Percentiles rank a stretch among this genome's conserved stretches.
These are phyloP conservation scores for Cossypha polioptera DNA, from an alignment of 2,797 vertebrate genomes.

Conservation along the genomic window DNA sequence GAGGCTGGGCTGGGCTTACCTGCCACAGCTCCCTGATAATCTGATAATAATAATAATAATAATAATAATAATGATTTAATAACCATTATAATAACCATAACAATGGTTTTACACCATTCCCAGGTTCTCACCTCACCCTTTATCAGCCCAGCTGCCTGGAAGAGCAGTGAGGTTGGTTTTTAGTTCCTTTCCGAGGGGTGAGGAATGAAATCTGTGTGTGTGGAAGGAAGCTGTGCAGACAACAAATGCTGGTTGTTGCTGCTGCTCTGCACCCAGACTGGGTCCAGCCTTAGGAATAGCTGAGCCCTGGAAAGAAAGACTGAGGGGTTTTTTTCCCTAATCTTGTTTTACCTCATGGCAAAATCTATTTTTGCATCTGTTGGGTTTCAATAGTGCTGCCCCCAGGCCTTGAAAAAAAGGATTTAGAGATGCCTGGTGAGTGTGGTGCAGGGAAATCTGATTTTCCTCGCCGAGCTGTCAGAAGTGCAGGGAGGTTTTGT, in stretches of 20 bases:
- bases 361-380: not conserved
- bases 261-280: fast-evolving
- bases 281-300: not conserved
- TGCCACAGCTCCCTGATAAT: no score
- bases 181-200: not conserved
- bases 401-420: not conserved
- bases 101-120: no score
- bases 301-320: not conserved
- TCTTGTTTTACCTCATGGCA: not conserved
- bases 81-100: no score
- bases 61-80: no score
- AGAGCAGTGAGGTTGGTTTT: not conserved
- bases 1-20: no score
- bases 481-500: fast-evolving
- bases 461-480: not conserved
- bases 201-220: not conserved
- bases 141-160: not conserved
- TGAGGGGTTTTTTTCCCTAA: not conserved
- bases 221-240: not conserved
- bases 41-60: no score
- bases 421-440: not conserved
- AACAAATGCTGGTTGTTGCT: not conserved
- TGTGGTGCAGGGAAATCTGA: not conserved
- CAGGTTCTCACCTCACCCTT: no score
- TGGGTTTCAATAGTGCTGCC: not conserved